Conservation (phyloP, 2,113 vertebrate genomes). For the Phalacrocorax carbo region DNA sequence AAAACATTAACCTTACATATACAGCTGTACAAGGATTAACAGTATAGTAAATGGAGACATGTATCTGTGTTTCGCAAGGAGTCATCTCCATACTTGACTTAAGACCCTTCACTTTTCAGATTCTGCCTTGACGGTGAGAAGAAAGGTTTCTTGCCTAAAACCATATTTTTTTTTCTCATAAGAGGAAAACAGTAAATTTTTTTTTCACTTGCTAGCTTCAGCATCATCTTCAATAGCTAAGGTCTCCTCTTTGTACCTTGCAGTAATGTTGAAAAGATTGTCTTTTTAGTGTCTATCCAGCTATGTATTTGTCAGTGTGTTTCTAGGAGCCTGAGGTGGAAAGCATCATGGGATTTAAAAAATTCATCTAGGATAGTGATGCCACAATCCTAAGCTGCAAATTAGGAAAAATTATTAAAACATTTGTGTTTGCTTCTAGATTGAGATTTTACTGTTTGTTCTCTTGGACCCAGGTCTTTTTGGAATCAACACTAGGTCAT, state of each 20-base stretch:
- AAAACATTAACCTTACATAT: background rate
- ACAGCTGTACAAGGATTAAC: background rate
- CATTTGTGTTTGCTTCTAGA: background rate
- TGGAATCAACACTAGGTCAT: background rate
- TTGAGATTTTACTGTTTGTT: background rate
- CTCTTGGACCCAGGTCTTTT: background rate
- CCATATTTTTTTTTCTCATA: background rate
- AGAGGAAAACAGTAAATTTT: background rate
- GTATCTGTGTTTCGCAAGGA: background rate
- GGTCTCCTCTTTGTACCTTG: background rate
- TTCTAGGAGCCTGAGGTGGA: background rate
- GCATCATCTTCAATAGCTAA: background rate
- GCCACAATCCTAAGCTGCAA: background rate
- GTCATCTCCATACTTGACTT: background rate
- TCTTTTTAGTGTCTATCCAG: background rate
- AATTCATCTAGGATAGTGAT: background rate
- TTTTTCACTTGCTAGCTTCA: background rate
- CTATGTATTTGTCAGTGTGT: background rate
- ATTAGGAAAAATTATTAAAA: background rate
- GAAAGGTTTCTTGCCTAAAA: background rate
- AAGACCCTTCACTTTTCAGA: background rate
- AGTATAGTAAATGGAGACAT: background rate
- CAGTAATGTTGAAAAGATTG: background rate
- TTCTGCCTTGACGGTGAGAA: background rate
- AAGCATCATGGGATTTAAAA: background rate